phyloP scores from a whole-genome alignment of 2,113 vertebrate species.

The Rostratula benghalensis region DNA sequence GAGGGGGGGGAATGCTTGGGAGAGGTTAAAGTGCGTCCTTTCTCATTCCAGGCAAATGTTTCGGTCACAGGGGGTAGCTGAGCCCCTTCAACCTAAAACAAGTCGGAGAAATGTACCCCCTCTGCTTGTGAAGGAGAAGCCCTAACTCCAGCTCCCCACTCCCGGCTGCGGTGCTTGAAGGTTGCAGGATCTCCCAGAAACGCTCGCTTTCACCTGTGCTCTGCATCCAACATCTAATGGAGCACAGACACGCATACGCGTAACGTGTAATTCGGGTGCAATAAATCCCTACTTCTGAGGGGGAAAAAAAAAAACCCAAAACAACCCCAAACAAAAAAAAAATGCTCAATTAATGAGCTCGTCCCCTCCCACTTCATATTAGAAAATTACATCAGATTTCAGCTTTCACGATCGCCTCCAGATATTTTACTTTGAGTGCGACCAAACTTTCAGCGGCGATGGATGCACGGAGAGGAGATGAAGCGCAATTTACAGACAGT shows the following conservation, averaged over 20 bases:
- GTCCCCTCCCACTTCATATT: constrained; percentile 12
- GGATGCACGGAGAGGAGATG: not conserved
- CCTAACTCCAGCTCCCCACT: not conserved
- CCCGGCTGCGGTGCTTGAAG: not conserved
- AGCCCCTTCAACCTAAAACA: not conserved
- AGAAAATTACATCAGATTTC: not conserved
- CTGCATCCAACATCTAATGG: not conserved
- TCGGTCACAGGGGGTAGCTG: not conserved
- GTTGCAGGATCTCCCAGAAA: not conserved
- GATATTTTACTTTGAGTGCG: not conserved
- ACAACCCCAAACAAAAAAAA: too few relatives aligned
- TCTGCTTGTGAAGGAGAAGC: not conserved
- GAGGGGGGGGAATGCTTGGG: not conserved
- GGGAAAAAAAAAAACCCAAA: not conserved
- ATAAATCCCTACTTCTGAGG: not conserved
- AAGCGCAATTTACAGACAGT: not conserved
- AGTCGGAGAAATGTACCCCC: not conserved
- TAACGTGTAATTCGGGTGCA: not conserved
- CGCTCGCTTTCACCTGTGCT: not conserved
- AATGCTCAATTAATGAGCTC: not conserved
- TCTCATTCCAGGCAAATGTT: not conserved
- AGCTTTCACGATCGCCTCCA: not conserved
- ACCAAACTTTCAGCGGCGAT: not conserved
- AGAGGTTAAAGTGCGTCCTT: not conserved
- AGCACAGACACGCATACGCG: not conserved